Base-by-base conservation (phyloP, 2,888 invertebrate genomes). In the Pristionchus exspectatus region DNA sequence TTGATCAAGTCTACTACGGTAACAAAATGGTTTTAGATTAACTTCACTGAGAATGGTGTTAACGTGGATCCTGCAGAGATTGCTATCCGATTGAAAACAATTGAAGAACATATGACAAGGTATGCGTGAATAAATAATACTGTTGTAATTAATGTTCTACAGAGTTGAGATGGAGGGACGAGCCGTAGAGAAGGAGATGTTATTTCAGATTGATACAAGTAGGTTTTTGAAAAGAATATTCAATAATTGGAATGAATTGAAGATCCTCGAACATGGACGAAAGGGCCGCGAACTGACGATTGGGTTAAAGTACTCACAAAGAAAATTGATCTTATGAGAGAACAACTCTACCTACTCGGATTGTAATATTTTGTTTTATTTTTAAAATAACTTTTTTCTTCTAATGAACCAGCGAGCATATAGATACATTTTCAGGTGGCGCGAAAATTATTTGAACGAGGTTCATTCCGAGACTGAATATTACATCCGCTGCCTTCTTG, bases 381-480 rank as follows among this genome's bases (percentile, higher is more conserved):
- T 72, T 72, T 72, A 21, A 30, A 74, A n/a, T 50, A 10, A 10
- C 44, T 50, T 9, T 50, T 9, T 9, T 3, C 44, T 69, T 27
- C 30, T 27, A 44, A 72, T 16, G 16, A 33, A n/a, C 50, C 44
- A 24, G 9, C 24, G 38, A 33, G 30, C 14, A 72, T 3, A 10
- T 21, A 33, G 24, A 24, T 2, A 33, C 1, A 30, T 24, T 33
- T 90, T 50, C 33, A 90, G 90, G n/a, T 90, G 90, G 90, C 81
- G 89, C 24, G 90, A 90, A 44, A 72, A 88, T 14, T 90, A 83
- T 87, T 74, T 90, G 33, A 90, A 90, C 66, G 90, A 90, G 18
- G 86, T 90, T n/a, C 90, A 90, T 72, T 77, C 90, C 2, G 90
- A 90, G 50, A 90, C 90, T 24, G 90, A 90, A 18, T 89, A 86